Evolutionary conservation across 2,113 vertebrate genomes (phyloP).

Genomic region (Ophthalmolycus amberensis): DNA sequence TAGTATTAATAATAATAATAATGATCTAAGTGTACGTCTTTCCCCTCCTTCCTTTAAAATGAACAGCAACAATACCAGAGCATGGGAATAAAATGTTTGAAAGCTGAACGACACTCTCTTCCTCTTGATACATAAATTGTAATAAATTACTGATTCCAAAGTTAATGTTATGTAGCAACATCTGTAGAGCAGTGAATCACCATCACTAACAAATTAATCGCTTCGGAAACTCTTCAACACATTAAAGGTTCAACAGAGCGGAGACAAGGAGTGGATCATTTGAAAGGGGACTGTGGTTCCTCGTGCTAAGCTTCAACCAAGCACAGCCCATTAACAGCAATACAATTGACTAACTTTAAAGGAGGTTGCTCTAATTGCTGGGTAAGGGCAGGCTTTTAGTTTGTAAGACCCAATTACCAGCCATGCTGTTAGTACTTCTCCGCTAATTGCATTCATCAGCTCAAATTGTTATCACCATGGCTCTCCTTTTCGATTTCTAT

Average conservation of each 20-base stretch:
- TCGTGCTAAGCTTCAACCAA: constrained; percentile 59
- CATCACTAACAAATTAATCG: constrained; percentile 47
- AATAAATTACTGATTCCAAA: constrained; percentile 41
- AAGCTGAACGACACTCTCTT: constrained; percentile 25
- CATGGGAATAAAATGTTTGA: constrained; percentile 24
- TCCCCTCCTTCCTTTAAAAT: constrained; percentile 4
- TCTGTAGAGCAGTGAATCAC: constrained; percentile 50
- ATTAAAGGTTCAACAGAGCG: constrained; percentile 38
- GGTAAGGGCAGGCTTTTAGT: constrained; percentile 73
- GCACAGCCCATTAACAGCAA: constrained; percentile 74
- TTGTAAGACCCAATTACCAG: constrained; percentile 78
- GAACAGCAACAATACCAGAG: constrained; percentile 1
- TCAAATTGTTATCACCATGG: constrained; percentile 75
- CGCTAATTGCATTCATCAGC: constrained; percentile 84
- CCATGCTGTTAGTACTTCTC: constrained; percentile 78
- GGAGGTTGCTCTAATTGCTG: constrained; percentile 76
- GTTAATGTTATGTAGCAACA: constrained; percentile 52
- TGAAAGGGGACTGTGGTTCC: constrained; percentile 40
- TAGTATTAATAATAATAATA: constrained; percentile 5
- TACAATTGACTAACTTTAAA: constrained; percentile 78
- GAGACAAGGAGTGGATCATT: constrained; percentile 43
- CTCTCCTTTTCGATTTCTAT: constrained; percentile 69
- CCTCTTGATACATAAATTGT: constrained; percentile 41
- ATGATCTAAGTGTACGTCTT: background rate
- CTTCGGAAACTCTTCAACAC: constrained; percentile 39